Base-by-base conservation (phyloP, 2,113 vertebrate genomes). In the Eolophus roseicapilla region DNA sequence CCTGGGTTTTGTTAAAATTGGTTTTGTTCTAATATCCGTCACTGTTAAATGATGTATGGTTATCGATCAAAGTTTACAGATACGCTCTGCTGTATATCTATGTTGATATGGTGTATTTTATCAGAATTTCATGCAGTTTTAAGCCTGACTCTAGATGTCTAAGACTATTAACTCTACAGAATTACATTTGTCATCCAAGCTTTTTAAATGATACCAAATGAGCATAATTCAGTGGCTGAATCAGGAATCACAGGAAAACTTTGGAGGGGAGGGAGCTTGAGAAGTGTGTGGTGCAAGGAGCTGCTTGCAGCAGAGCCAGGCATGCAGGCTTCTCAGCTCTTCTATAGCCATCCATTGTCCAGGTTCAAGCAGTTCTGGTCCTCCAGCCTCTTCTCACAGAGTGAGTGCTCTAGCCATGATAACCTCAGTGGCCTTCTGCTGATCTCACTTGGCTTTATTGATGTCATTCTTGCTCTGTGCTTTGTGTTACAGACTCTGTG, bases 301-400 rank as follows among this genome's bases (percentile, higher is more conserved):
- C 8, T 46, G 13, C 39, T 57, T 17, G 13, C 29, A n/a, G 11
- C 10, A 46, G 9, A 14, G 23, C 11, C 33, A 59, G 37, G 9
- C 27, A 46, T 17, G 4, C 10, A 4, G 17, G 7, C 5, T 60
- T 4, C 59, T n/a, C 21, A 13, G 13, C 64, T 14, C 3, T 7
- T 7, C 17, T 10, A 0, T 1, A 67, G 10, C n/a, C 19, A 25
- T 10, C 11, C 24, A 9, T 41, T 35, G 19, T 33, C 9, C 7
- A 31, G 14, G 7, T 52, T 70, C 19, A 77, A 21, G 9, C 3
- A 39, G 5, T 15, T 8, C 8, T 68, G 14, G 3, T 62, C 17
- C 25, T 69, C 7, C 21, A 81, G n/a, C 5, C 11, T 37, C 23
- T 44, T 14, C 31, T 39, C 28, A 39, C 14, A n/a, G 8, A 2